Conservation (phyloP, 2,113 vertebrate genomes). For the Xenopus tropicalis region UCB_Xtro_10.0 CM004449.2:13910001-13910500, state of each 20-base stretch:
- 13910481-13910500: constrained; percentile 13
- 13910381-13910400: constrained; percentile 1
- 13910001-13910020: too few relatives aligned
- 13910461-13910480: constrained; percentile 38
- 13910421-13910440: constrained; percentile 35
- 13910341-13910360: not conserved
- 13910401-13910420: constrained; percentile 31
- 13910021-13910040: too few relatives aligned
- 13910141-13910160: too few relatives aligned
- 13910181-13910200: too few relatives aligned
- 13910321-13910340: not conserved
- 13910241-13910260: not conserved
- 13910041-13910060: too few relatives aligned
- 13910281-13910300: not conserved
- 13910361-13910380: not conserved
- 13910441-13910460: constrained; percentile 36
- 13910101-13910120: too few relatives aligned
- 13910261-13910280: not conserved
- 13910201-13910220: too few relatives aligned
- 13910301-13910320: not conserved
- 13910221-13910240: too few relatives aligned
- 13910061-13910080: too few relatives aligned
- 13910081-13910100: too few relatives aligned
- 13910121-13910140: too few relatives aligned
- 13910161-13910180: too few relatives aligned